Evolutionary conservation across 2,113 vertebrate genomes (phyloP), one percentile per base, ranked within the genome.

Genomic region (Epinephelus moara): DNA sequence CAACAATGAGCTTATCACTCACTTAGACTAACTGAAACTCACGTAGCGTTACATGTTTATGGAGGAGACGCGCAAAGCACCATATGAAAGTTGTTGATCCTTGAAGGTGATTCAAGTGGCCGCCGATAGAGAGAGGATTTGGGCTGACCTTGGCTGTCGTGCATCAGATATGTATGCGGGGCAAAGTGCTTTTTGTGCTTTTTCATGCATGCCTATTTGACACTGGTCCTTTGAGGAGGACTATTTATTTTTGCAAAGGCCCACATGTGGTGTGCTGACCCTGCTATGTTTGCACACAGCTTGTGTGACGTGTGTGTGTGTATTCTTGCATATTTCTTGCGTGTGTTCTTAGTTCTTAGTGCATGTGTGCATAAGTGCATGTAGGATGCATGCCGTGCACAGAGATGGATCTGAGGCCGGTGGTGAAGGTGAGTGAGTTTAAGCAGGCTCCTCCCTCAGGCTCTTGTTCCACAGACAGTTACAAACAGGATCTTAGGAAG

Each of bases 361-460:
- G 71, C 70, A 57, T 70, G 61, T 85, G 88, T 87, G 72, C 83
- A 73, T 82, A 82, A 80, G 85, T 89, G 82, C 76, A 75, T 83
- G 89, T 42, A 73, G 78, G 81, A 88, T 57, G 63, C 76, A 72
- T 89, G 89, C 84, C 81, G 85, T 86, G 88, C 78, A 52, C 73
- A 67, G 85, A 89, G 86, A 88, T 90, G 87, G 83, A 90, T 91
- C 89, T 85, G 88, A 85, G 88, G 89, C 87, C 23, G 78, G 78
- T 33, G 80, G 90, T 93, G 92, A 94, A 95, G 95, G 94, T 95
- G 93, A 95, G 86, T 89, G 91, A 91, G 89, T 95, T 93, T 93
- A 91, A 93, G 84, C 83, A 61, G 75, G 61, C 86, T 87, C 86
- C 85, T 89, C 91, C 91, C 93, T 87, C 56, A 84, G 92, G 94